These are phyloP conservation scores for Lucifuga dentata DNA, from an alignment of 2,113 vertebrate genomes.

Conservation along the genomic window DNA sequence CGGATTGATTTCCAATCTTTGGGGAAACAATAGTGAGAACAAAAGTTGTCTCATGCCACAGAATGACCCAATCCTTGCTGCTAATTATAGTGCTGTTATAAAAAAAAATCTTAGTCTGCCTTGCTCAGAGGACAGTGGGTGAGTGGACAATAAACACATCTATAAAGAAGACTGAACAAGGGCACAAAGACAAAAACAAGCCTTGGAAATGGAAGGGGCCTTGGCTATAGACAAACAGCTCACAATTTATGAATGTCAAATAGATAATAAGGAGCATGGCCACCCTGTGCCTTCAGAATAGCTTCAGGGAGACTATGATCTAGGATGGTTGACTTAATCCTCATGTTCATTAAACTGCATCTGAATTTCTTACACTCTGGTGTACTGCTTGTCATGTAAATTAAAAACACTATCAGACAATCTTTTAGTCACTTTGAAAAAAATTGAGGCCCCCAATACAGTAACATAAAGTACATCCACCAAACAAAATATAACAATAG, in stretches of 20 bases:
- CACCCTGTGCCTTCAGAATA: background rate
- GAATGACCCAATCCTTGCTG: slow-evolving; percentile 27
- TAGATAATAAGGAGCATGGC: background rate
- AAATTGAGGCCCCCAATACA: too few relatives aligned
- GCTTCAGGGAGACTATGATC: too few relatives aligned
- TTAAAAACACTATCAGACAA: too few relatives aligned
- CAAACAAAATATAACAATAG: too few relatives aligned
- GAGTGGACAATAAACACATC: background rate
- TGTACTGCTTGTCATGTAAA: too few relatives aligned
- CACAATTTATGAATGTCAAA: slow-evolving; percentile 1
- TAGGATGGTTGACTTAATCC: too few relatives aligned
- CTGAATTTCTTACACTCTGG: too few relatives aligned
- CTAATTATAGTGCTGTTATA: background rate
- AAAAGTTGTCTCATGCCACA: slow-evolving; percentile 1
- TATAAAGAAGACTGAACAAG: background rate
- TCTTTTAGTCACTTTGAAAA: too few relatives aligned
- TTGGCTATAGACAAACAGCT: background rate
- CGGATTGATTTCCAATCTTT: slow-evolving; percentile 30
- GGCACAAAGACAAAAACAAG: slow-evolving; percentile 10
- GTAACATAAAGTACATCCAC: too few relatives aligned
- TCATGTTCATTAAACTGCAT: too few relatives aligned
- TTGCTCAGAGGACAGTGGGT: background rate
- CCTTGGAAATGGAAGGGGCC: background rate
- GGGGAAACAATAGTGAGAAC: background rate
- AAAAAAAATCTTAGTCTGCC: background rate